A percentile compares a stretch with the other conserved stretches of the same genome.
Evolutionary conservation across 2,888 invertebrate genomes (phyloP).

Genomic region (Synanthedon formicaeformis): DNA sequence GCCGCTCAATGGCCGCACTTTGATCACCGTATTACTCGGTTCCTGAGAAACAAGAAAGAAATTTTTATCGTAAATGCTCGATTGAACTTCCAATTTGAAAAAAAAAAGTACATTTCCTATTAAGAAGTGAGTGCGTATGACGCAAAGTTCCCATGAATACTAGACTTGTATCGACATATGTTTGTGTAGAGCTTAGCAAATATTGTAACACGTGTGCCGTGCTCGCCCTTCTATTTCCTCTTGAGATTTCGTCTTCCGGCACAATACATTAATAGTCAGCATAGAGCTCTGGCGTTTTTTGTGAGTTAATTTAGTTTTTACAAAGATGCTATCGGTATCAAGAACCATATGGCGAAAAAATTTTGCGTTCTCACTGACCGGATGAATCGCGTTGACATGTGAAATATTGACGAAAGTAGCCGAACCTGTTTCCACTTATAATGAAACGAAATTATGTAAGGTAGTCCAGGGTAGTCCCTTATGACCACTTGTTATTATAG

Average conservation of each 20-base stretch:
- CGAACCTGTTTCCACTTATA: conserved; percentile 42
- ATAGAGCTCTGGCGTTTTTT: conserved; percentile 41
- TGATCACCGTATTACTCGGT: conserved; percentile 59
- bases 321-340: conserved; percentile 37
- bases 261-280: conserved; percentile 57
- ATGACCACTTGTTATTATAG: conserved; percentile 46
- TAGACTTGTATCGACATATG: conserved; percentile 50
- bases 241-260: conserved; percentile 69
- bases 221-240: conserved; percentile 64
- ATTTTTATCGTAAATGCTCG: background rate
- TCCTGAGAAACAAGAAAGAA: conserved; percentile 49
- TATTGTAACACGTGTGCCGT: conserved; percentile 68
- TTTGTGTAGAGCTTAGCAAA: conserved; percentile 60
- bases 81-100: background rate
- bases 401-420: conserved; percentile 22
- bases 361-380: conserved; percentile 33
- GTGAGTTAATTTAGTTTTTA: conserved; percentile 39
- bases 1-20: conserved; percentile 62
- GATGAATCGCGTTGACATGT: conserved; percentile 28
- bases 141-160: conserved; percentile 14
- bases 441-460: conserved; percentile 15
- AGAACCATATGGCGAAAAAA: conserved; percentile 41
- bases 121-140: conserved; percentile 9
- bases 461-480: conserved; percentile 23
- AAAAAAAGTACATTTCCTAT: background rate